phyloP scores from a whole-genome alignment of 2,113 vertebrate species.

The Xerus inauris region DNA sequence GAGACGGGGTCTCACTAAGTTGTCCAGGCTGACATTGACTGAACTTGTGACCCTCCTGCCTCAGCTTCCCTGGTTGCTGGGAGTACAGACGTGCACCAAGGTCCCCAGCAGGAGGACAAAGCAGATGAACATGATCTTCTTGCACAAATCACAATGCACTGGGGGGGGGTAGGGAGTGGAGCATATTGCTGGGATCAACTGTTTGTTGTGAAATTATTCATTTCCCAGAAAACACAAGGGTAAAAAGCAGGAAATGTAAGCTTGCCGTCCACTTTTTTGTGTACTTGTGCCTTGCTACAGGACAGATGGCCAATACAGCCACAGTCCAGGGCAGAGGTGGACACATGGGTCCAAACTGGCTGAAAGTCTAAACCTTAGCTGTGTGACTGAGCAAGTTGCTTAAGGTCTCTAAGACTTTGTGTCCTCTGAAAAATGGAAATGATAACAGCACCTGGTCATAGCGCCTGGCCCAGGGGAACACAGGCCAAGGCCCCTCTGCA shows the following conservation, averaged over 20 bases:
- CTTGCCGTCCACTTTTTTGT: no score
- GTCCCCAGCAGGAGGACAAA: no score
- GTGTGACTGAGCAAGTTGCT: neutral
- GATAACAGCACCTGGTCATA: neutral
- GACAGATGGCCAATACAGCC: rapidly evolving
- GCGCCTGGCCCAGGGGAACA: neutral
- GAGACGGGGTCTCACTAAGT: no score
- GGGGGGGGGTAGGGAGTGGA: rapidly evolving
- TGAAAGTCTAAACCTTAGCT: neutral
- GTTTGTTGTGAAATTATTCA: neutral
- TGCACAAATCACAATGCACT: rapidly evolving
- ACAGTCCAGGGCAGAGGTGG: neutral
- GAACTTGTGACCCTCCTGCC: no score
- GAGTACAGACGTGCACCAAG: no score
- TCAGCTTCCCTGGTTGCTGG: no score
- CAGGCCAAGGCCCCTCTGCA: neutral
- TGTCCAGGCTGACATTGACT: no score
- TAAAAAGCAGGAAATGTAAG: neutral
- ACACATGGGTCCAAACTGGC: neutral
- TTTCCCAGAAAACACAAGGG: neutral
- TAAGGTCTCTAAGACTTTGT: neutral
- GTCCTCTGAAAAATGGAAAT: neutral
- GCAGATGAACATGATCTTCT: rapidly evolving
- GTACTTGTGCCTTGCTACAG: rapidly evolving
- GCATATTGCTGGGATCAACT: rapidly evolving